These are phyloP conservation scores for Rattus rattus DNA, from an alignment of 2,113 vertebrate species.

Conservation along the genomic window DNA sequence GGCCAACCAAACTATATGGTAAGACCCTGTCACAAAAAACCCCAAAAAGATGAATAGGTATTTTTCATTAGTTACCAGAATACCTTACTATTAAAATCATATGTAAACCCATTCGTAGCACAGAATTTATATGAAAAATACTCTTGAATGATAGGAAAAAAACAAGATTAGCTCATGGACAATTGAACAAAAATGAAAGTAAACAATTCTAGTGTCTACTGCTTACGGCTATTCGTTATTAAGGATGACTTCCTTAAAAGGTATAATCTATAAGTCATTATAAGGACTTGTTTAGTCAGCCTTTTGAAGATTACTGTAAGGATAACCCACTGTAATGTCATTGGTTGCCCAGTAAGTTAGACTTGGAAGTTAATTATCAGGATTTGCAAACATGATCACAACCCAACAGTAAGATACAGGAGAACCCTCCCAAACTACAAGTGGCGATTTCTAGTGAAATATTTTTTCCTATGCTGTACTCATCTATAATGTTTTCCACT, in stretches of 20 bases:
- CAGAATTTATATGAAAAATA: background rate
- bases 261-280: slow-evolving; percentile 61
- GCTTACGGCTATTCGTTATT: background rate
- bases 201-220: background rate
- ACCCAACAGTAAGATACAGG: slow-evolving; percentile 54
- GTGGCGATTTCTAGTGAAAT: slow-evolving; percentile 35
- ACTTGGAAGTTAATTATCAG: slow-evolving; percentile 53
- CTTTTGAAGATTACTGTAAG: slow-evolving; percentile 37
- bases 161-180: background rate
- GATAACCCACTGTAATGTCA: slow-evolving; percentile 25
- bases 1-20: background rate
- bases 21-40: background rate
- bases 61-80: slow-evolving; percentile 35
- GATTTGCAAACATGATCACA: slow-evolving; percentile 49
- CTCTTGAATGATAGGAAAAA: background rate
- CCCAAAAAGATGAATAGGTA: background rate
- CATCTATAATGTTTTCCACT: slow-evolving; percentile 43
- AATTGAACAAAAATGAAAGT: background rate
- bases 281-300: slow-evolving; percentile 58
- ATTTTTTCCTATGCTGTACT: slow-evolving; percentile 27
- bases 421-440: background rate
- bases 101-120: slow-evolving; percentile 7
- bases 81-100: slow-evolving; percentile 46
- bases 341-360: background rate
- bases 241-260: slow-evolving; percentile 10